Base-by-base conservation (phyloP, 1,140 invertebrate genomes). In the Sycophaga agraensis region DNA sequence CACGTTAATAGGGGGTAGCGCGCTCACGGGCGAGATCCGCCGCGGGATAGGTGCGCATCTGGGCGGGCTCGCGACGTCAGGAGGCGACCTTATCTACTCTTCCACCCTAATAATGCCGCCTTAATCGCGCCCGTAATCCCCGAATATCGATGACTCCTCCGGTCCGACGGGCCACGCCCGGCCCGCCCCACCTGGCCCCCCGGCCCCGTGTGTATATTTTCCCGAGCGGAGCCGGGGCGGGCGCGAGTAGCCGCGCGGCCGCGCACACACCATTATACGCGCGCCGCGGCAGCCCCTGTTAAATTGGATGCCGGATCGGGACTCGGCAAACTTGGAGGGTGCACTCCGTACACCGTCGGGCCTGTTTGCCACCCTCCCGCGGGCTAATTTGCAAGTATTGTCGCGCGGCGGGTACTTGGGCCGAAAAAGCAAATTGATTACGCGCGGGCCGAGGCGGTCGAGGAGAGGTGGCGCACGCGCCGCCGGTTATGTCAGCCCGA, bases 21-120 rank as follows among this genome's bases (percentile, higher is more conserved):
- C 28, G 28, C 28, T 4, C 28, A 11, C 28, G 28, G 5, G 28
- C 28, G 28, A 31, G 8, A 14, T 28, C 19, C 11, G 35, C 24
- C 26, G 16, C 43, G 64, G 51, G 48, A 61, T 39, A 48, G 59
- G 67, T 62, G n/a, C 21, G 16, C 48, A 59, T n/a, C n/a, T n/a
- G n/a, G n/a, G n/a, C n/a, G n/a, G n/a, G n/a, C n/a, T n/a, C n/a
- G n/a, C n/a, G n/a, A n/a, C n/a, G 66, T 67, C 68, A 67, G 67
- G 65, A 70, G 67, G 68, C 68, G 68, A 70, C 69, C 70, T 70
- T 72, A 70, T 72, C 70, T 70, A 69, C 65, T 69, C 70, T 70
- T 72, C 70, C 69, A 68, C 69, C 69, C 69, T 72, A 69, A 72
- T 72, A 70, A 72, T 72, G 65, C 70, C 65, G 64, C 64, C 63